Evolutionary conservation across 2,113 vertebrate species (phyloP).

Genomic region (Ibidorhyncha struthersii): DNA sequence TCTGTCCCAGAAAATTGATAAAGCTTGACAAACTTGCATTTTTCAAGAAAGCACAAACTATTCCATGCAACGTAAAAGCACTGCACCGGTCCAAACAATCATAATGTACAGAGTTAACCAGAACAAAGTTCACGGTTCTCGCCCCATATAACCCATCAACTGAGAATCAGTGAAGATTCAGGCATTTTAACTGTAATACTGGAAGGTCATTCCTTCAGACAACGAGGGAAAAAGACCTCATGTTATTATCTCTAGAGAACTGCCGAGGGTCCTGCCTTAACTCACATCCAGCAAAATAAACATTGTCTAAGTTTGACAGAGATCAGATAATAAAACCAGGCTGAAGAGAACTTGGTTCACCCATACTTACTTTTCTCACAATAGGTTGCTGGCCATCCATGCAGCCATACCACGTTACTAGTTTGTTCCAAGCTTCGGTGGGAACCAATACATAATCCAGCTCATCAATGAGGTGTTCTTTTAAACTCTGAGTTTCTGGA

Average conservation of each 20-base stretch:
- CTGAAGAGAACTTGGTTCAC: background rate
- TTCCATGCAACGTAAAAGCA: background rate
- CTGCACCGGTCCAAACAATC: background rate
- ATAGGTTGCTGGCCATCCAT: slow-evolving; percentile 90
- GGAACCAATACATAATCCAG: slow-evolving; percentile 95
- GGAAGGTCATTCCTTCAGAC: background rate
- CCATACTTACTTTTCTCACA: slow-evolving; percentile 87
- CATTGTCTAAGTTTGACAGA: accelerated
- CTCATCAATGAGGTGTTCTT: slow-evolving; percentile 94
- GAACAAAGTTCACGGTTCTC: background rate
- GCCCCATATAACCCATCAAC: background rate
- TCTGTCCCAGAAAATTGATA: background rate
- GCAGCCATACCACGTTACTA: slow-evolving; percentile 90
- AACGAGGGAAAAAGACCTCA: background rate
- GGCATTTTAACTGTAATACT: background rate
- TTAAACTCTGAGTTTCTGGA: slow-evolving; percentile 87
- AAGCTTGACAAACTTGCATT: background rate
- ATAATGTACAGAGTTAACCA: background rate
- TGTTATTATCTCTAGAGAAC: background rate
- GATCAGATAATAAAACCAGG: background rate
- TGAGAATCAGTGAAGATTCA: background rate
- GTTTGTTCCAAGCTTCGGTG: slow-evolving; percentile 91
- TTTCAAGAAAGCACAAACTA: background rate
- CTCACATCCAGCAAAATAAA: background rate
- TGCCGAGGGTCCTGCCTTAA: background rate